Conservation (phyloP, 2,797 vertebrate species). For the Diceros bicornis region DNA sequence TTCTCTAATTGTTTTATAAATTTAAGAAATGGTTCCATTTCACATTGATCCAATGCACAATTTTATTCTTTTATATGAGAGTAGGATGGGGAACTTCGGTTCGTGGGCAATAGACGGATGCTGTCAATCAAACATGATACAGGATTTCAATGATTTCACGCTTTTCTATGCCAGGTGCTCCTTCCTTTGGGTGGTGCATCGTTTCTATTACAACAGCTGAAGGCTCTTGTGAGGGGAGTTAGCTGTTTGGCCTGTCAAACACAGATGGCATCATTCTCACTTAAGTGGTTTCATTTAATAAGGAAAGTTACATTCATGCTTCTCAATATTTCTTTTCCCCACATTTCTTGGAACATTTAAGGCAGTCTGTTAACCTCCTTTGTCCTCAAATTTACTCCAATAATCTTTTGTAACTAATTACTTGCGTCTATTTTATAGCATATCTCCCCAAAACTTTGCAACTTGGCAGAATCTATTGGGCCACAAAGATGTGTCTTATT, state of each 20-base stretch:
- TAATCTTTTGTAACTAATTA: accelerated
- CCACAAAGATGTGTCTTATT: not conserved
- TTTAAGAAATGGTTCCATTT: not conserved
- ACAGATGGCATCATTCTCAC: accelerated
- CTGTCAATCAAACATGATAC: accelerated
- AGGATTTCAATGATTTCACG: accelerated
- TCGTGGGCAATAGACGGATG: no score
- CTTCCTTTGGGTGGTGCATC: not conserved
- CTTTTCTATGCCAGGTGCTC: not conserved
- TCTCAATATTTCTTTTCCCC: not conserved
- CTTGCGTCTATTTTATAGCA: not conserved
- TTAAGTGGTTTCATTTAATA: not conserved
- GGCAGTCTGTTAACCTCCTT: no score
- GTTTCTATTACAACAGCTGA: not conserved
- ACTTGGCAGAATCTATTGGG: accelerated
- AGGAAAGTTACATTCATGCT: not conserved
- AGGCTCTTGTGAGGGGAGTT: not conserved
- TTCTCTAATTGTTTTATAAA: not conserved
- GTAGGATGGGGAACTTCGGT: no score
- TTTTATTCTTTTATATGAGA: not conserved
- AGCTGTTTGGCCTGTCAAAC: not conserved
- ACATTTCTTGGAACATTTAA: not conserved
- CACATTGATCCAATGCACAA: not conserved
- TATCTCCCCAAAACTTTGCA: not conserved
- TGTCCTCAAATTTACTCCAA: accelerated